Percentiles rank a stretch among this genome's conserved stretches.
phyloP scores from a whole-genome alignment of 1,140 invertebrate genomes.

The Aethina tumida region DNA sequence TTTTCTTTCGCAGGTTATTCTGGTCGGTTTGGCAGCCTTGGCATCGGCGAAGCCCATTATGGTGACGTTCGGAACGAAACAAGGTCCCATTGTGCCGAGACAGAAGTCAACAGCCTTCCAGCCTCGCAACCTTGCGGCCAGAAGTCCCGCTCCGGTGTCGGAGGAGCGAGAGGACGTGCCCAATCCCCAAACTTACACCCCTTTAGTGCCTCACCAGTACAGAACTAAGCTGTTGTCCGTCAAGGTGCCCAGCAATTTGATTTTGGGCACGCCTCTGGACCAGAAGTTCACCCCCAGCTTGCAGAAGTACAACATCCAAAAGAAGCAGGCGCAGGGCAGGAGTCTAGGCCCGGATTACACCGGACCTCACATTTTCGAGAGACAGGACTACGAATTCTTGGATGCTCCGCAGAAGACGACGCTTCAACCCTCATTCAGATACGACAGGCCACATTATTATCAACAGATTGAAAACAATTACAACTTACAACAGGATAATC shows the following conservation, averaged over 20 bases:
- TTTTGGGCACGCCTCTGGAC: constrained; percentile 31
- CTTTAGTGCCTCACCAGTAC: constrained; percentile 31
- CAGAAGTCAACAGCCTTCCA: constrained; percentile 15
- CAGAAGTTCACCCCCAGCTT: constrained; percentile 24
- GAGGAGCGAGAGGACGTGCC: constrained; percentile 30
- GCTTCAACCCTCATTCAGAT: constrained; percentile 15
- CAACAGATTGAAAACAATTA: constrained; percentile 6
- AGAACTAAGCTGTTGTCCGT: constrained; percentile 24
- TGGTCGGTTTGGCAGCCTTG: constrained; percentile 14
- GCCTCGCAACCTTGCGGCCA: constrained; percentile 11
- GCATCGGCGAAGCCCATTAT: constrained; percentile 25
- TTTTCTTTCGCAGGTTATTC: constrained; percentile 16
- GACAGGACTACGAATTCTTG: constrained; percentile 27
- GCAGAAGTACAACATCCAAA: constrained; percentile 22
- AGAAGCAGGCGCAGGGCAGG: constrained; percentile 18
- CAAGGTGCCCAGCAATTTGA: constrained; percentile 28
- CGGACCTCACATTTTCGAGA: constrained; percentile 32
- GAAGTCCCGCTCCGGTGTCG: constrained; percentile 30
- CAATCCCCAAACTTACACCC: constrained; percentile 27
- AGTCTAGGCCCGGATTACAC: constrained; percentile 25
- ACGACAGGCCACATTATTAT: constrained; percentile 13
- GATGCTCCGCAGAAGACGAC: constrained; percentile 16
- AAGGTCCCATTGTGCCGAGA: constrained; percentile 27
- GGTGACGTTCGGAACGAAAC: constrained; percentile 30
- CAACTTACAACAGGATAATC: constrained; percentile 10